A percentile compares a stretch with the other conserved stretches of the same genome.
phyloP scores from a whole-genome alignment of 2,113 vertebrate genomes.

The Euleptes europaea region DNA sequence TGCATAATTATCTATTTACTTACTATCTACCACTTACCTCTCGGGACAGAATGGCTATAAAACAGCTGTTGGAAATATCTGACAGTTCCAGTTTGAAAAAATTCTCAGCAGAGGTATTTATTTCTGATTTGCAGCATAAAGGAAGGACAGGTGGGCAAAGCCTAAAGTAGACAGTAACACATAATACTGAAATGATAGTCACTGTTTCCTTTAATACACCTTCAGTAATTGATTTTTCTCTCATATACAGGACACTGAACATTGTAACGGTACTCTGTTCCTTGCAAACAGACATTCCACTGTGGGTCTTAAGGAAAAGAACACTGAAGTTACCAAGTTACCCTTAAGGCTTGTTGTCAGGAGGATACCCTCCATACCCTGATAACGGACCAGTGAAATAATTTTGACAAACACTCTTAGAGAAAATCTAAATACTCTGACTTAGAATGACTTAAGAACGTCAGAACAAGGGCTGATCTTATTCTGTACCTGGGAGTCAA shows the following conservation, averaged over 20 bases:
- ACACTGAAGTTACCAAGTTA: no score
- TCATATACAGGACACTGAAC: not conserved
- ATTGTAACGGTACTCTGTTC: not conserved
- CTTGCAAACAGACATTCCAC: not conserved
- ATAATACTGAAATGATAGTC: not conserved
- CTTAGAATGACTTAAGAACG: no score
- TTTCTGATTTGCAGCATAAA: constrained; percentile 60
- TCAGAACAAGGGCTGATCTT: no score
- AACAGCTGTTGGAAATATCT: constrained; percentile 85
- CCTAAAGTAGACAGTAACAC: constrained; percentile 61
- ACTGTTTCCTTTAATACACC: not conserved
- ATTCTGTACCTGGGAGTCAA: no score
- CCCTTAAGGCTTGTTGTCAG: no score
- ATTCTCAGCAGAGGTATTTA: constrained; percentile 52
- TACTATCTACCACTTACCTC: constrained; percentile 79
- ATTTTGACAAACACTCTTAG: no score
- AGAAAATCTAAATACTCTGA: no score
- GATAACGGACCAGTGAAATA: no score
- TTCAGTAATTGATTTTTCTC: no score
- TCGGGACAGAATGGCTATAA: constrained; percentile 85
- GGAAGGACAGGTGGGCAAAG: constrained; percentile 76
- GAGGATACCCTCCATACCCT: no score
- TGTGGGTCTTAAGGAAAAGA: not conserved
- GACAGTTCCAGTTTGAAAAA: constrained; percentile 86
- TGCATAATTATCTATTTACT: not conserved